Base-by-base conservation (phyloP, 2,888 invertebrate species). In the Aquatica leii region DNA sequence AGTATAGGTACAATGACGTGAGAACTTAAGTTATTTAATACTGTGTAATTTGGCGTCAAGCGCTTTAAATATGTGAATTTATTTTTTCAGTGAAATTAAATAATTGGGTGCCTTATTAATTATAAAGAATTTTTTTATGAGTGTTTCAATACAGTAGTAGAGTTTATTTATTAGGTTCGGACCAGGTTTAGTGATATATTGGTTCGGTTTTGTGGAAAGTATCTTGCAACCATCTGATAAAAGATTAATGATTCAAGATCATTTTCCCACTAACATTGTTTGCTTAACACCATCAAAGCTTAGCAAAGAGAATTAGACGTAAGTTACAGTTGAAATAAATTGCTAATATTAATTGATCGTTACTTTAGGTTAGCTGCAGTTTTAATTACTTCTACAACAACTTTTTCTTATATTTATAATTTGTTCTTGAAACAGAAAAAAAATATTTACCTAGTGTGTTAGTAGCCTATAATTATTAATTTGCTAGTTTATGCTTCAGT, bases 141-240 rank as follows among this genome's bases (percentile, higher is more conserved):
- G 34, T 43, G n/a, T 21, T 20, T 14, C 12, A 50, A 18, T 24
- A 41, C 31, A 15, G 11, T 34, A 12, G 43, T 34, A 40, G 12
- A 53, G 46, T 53, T 52, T 56, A 11, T 54, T 24, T 41, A 1
- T 14, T 70, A 88, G 96, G 76, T 97, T 96, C 85, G 97, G 97
- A 1, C 89, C 96, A 31, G 97, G 97, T 0, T 84, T 97, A 71
- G 94, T 97, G 0, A 96, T 97, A 71, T 97, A 97, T 80, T 97
- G 97, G 97, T 94, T 95, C 84, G 97, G 96, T 11, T 96, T 88
- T 78, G 79, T 92, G 11, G 90, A 92, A 69, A 84, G 82, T 4
- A 81, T 89, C 18, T 76, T 79, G 3, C 77, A 82, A 54, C 68
- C 82, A 3, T 78, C 80, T 46, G 84, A 86, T 65, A 85, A 84